These are phyloP conservation scores for Dunckerocampus dactyliophorus DNA, from an alignment of 2,113 vertebrate species.

Conservation along the genomic window DNA sequence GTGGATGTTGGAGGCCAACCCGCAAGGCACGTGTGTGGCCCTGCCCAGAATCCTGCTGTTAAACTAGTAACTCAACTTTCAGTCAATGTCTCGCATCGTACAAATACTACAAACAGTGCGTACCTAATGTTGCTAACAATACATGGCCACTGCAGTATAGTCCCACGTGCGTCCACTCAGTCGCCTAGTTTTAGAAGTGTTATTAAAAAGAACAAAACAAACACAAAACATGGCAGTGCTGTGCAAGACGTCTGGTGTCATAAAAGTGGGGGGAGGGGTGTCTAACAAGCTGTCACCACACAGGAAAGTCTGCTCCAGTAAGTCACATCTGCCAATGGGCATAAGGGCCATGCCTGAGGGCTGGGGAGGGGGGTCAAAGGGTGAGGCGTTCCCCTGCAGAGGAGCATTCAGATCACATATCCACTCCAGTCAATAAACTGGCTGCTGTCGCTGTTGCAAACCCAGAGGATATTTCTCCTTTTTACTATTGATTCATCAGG, in stretches of 20 bases:
- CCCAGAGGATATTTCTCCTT: conserved; percentile 43
- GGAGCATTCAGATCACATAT: conserved; percentile 65
- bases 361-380: conserved; percentile 56
- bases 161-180: background rate
- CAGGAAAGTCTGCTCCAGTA: conserved; percentile 64
- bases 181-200: background rate
- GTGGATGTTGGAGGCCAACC: no score
- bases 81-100: background rate
- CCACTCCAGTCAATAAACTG: conserved; percentile 63
- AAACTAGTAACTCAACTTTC: background rate
- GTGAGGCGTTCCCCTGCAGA: conserved; percentile 49
- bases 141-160: background rate
- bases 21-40: background rate
- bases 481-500: conserved; percentile 34
- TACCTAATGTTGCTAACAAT: background rate
- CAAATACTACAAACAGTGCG: background rate
- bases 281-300: conserved; percentile 70
- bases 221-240: background rate
- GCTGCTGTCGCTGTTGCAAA: conserved; percentile 62
- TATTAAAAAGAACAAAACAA: background rate
- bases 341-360: conserved; percentile 60
- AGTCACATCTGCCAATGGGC: conserved; percentile 67
- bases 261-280: background rate
- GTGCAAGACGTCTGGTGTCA: background rate
- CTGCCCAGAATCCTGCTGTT: background rate